These are phyloP conservation scores for Schizothorax lantsangensis DNA, from an alignment of 2,797 vertebrate species.

Conservation along the genomic window DNA sequence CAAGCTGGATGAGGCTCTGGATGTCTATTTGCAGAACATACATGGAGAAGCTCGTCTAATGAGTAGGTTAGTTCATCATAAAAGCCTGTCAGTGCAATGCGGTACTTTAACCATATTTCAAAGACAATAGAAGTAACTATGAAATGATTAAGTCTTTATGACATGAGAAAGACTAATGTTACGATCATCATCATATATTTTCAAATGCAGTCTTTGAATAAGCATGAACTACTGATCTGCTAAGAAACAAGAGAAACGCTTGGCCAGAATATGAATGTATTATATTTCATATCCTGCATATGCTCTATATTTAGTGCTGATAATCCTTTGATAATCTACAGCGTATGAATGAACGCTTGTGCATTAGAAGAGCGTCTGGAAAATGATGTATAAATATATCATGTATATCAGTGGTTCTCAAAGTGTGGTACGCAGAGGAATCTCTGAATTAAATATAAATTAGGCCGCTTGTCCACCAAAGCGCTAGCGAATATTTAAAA, in stretches of 20 bases:
- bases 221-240: not conserved
- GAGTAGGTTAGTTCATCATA: no score
- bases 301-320: not conserved
- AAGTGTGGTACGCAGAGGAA: no score
- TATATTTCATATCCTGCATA: not conserved
- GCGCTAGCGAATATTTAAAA: no score
- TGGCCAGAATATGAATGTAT: not conserved
- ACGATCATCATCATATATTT: not conserved
- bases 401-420: no score
- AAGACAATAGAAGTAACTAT: no score
- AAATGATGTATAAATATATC: no score
- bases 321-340: slow-evolving; percentile 8
- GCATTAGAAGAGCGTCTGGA: not conserved
- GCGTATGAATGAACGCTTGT: not conserved
- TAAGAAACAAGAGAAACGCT: not conserved
- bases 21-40: not conserved
- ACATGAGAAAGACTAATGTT: no score
- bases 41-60: not conserved
- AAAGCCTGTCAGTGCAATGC: no score
- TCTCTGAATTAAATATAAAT: no score
- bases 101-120: no score
- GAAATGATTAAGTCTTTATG: no score
- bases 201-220: not conserved
- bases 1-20: not conserved
- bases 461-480: no score